Evolutionary conservation across 37 sponge, comb jelly and placozoan species (phyloP), one percentile per base, ranked within the genome.

Genomic region (Lycopodina hypogea): DNA sequence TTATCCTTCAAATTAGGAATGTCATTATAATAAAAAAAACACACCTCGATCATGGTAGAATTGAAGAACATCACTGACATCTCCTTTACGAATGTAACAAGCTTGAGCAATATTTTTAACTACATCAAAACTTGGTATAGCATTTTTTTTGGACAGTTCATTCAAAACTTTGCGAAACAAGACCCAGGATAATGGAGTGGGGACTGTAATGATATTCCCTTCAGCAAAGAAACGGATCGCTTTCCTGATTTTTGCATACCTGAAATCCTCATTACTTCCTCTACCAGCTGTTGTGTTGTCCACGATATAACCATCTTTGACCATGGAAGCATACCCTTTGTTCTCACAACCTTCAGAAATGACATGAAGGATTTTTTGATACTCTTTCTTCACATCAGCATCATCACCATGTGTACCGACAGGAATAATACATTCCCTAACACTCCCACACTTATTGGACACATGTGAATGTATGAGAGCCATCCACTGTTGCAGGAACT

Each of bases 1-100:
- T 19, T 33, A 36, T 56, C 21, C 14, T 68, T 38, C 19, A 87
- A n/a, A 3, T 53, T 76, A 0, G 32, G 33, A 18, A 87, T 59
- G 18, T 87, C 12, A 34, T 22, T 12, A 52, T 82, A 87, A 67
- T 78, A 63, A 11, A 87, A 50, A 45, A 22, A 87, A 71, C 9
- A 77, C 82, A 40, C 77, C 88, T 0, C 81, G 78, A 18, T 87
- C 82, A 76, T 87, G 88, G 52, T 81, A 87, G 51, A 81, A 87
- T 30, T 70, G 22, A 21, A 87, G 81, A 30, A 78, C 88, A 77
- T 61, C 70, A 39, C 52, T 30, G 39, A 87, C 56, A 30, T 21
- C 52, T 19, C 51, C 68, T 35, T 53, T 32, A 18, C 62, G 41
- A 8, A 87, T 81, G 3, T 19, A 22, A 36, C 82, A 76, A 15